A percentile compares a stretch with the other conserved stretches of the same genome.
These are phyloP conservation scores for Eidolon helvum DNA, from an alignment of 2,113 vertebrate genomes.

Conservation along the genomic window DNA sequence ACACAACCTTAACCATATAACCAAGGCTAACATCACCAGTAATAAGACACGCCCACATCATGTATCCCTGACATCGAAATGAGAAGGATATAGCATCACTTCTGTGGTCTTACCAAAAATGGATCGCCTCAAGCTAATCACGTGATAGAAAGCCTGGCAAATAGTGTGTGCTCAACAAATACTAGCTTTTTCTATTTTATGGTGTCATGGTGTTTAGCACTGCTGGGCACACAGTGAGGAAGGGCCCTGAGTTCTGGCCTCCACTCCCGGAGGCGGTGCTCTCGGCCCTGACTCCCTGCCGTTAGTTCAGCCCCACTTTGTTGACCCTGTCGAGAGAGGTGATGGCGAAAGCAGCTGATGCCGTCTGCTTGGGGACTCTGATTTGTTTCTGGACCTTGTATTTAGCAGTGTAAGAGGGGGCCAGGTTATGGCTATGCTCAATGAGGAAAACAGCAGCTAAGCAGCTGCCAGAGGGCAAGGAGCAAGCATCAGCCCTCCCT, in stretches of 20 bases:
- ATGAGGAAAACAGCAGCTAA: slow-evolving; percentile 60
- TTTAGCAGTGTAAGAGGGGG: background rate
- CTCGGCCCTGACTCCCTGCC: background rate
- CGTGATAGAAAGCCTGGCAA: background rate
- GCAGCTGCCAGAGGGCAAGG: slow-evolving; percentile 33
- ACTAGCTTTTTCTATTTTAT: background rate
- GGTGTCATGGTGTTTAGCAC: background rate
- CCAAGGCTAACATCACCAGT: background rate
- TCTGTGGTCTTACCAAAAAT: background rate
- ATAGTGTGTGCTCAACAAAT: background rate
- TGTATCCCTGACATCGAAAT: background rate
- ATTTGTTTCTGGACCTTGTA: slow-evolving; percentile 34
- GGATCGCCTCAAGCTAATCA: background rate
- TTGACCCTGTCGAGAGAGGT: background rate
- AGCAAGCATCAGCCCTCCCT: background rate
- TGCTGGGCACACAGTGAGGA: too few species aligned
- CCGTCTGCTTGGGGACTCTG: background rate
- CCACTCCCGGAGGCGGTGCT: background rate
- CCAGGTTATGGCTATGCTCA: background rate
- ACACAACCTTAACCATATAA: background rate
- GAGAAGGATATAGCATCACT: background rate
- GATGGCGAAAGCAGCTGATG: background rate
- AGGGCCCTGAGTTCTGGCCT: background rate
- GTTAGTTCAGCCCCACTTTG: background rate
- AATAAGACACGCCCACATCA: background rate